Percentiles rank a stretch among this genome's conserved stretches.
These are phyloP conservation scores for Nilaparvata lugens DNA, from an alignment of 1,140 invertebrate genomes.

Conservation along the genomic window DNA sequence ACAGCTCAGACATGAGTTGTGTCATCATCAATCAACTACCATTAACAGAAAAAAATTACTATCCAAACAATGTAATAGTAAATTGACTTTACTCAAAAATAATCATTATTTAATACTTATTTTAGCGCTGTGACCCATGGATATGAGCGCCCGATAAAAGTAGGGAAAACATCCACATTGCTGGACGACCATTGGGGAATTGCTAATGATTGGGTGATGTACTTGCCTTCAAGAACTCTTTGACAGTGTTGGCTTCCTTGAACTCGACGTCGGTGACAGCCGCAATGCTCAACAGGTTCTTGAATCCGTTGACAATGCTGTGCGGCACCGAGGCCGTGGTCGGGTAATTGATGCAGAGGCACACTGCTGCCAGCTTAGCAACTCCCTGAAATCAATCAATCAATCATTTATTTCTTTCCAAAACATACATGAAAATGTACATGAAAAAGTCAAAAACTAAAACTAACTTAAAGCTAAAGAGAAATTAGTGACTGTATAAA, in stretches of 20 bases:
- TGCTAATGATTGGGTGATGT: not conserved
- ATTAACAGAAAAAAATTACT: not conserved
- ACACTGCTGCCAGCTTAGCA: conserved; percentile 88
- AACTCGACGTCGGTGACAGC: conserved; percentile 93
- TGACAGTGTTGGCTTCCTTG: conserved; percentile 86
- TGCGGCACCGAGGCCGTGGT: conserved; percentile 94
- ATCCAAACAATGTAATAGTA: too few species aligned
- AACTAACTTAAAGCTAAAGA: too few species aligned
- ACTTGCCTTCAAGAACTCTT: conserved; percentile 73
- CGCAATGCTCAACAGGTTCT: conserved; percentile 93
- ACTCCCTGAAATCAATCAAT: conserved; percentile 62
- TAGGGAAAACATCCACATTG: not conserved
- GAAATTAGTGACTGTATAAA: too few species aligned
- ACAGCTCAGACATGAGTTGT: too few species aligned
- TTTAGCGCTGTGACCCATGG: not conserved
- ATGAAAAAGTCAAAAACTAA: too few species aligned
- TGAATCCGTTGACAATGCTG: conserved; percentile 95
- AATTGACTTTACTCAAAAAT: not conserved
- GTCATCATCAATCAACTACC: not conserved
- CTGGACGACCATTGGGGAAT: not conserved
- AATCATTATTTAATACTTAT: not conserved
- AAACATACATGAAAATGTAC: too few species aligned
- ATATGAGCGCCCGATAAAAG: not conserved
- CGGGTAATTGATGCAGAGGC: conserved; percentile 88
- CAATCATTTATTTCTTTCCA: too few species aligned